Base-by-base conservation (phyloP, 2,113 vertebrate genomes). In the Sinocyclocheilus grahami region DNA sequence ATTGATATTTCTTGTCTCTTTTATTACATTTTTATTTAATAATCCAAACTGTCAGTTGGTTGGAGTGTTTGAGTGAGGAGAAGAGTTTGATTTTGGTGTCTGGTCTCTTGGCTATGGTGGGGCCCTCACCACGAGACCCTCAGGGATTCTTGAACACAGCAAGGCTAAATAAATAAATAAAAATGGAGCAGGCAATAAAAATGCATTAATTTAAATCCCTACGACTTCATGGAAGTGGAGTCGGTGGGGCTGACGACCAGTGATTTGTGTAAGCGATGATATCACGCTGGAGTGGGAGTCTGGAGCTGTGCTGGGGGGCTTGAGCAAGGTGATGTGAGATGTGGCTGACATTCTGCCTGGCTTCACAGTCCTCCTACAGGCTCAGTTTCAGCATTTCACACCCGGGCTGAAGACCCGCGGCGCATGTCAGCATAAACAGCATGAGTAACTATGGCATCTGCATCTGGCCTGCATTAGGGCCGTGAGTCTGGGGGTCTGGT, bases 181-280 rank as follows among this genome's bases (percentile, higher is more conserved):
- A 79, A 78, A 55, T 92, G 90, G 91, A 92, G 92, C 88, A 92
- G 88, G 89, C 92, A 90, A 90, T 94, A 94, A 94, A 93, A 93
- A 92, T 89, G 92, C 93, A 93, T 92, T 88, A 87, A 95, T 92
- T 93, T 90, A 90, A 91, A 90, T 84, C 82, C 89, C 89, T 85
- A 81, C 63, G 89, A 89, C 87, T 88, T 90, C 58, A 82, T 87
- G 90, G 83, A 82, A 22, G 8, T 18, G 9, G 58, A 85, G 72
- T 78, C 42, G 16, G 30, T 30, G 77, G 71, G 71, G 48, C 60
- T 87, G 89, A 77, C 5, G 90, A 90, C 88, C 83, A 88, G 91
- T 94, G 94, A 95, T 94, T 94, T 94, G 92, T 93, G 90, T 63
- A 85, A 87, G 86, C 89, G 46, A 48, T 93, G 91, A 93, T 91